A percentile compares a stretch with the other conserved stretches of the same genome.
These are phyloP conservation scores for Spea multiplicata DNA, from an alignment of 2,113 vertebrate genomes.

Conservation along the genomic window DNA sequence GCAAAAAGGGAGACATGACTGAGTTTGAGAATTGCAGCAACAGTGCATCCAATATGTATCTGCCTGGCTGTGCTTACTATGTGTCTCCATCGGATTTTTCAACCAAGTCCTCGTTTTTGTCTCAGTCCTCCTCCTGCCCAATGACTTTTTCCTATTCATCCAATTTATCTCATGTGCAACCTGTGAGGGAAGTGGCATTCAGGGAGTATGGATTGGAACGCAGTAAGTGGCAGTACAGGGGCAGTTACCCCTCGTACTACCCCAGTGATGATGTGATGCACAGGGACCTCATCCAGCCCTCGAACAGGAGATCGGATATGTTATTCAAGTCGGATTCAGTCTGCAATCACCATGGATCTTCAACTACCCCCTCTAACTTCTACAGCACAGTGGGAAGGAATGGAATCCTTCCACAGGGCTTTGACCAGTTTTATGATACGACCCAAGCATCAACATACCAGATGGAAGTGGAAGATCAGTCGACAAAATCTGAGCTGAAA, in stretches of 20 bases:
- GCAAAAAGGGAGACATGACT: constrained; percentile 87
- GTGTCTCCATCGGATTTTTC: constrained; percentile 94
- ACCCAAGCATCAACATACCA: constrained; percentile 61
- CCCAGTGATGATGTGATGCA: constrained; percentile 88
- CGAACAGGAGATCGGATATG: constrained; percentile 85
- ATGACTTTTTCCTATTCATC: constrained; percentile 95
- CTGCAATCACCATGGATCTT: constrained; percentile 75
- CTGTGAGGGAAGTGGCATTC: constrained; percentile 93
- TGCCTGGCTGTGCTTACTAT: constrained; percentile 95
- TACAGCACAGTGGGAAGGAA: constrained; percentile 87
- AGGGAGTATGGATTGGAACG: constrained; percentile 96
- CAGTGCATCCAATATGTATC: constrained; percentile 94
- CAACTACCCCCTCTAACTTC: constrained; percentile 74
- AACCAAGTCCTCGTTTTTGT: constrained; percentile 90
- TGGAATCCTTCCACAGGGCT: constrained; percentile 93
- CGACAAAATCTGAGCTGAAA: constrained; percentile 76
- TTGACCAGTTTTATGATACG: constrained; percentile 94
- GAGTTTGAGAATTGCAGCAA: constrained; percentile 93
- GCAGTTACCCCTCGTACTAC: constrained; percentile 92
- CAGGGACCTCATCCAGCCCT: constrained; percentile 74
- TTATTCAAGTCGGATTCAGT: constrained; percentile 88
- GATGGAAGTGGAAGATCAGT: constrained; percentile 62
- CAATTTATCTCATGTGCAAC: constrained; percentile 92
- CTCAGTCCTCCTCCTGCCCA: constrained; percentile 92
- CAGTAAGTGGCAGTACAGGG: constrained; percentile 90